phyloP scores from a whole-genome alignment of 2,797 vertebrate species.

The Vultur gryphus region DNA sequence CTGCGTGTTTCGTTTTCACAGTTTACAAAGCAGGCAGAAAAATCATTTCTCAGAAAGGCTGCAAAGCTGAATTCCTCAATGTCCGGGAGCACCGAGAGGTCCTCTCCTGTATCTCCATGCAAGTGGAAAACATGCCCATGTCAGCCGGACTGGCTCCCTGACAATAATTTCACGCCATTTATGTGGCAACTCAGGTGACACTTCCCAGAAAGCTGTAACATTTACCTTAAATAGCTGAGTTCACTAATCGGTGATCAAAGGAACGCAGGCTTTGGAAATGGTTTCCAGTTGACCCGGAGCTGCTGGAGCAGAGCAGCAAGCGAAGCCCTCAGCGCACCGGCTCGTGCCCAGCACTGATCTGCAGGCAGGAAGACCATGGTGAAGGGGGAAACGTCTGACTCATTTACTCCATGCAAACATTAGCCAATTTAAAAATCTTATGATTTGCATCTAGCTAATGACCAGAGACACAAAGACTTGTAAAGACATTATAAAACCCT shows the following conservation, averaged over 20 bases:
- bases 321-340: fast-evolving
- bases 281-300: background rate
- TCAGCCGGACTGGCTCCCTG: background rate
- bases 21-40: background rate
- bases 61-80: background rate
- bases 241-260: constrained; percentile 22
- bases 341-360: fast-evolving
- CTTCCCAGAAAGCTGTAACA: constrained; percentile 1
- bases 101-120: background rate
- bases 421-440: background rate
- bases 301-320: background rate
- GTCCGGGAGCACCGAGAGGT: background rate
- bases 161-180: background rate
- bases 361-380: background rate
- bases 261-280: background rate
- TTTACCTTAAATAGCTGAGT: constrained; percentile 2
- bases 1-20: background rate
- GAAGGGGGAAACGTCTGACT: background rate
- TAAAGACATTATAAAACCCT: background rate
- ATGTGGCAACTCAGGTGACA: background rate
- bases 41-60: background rate
- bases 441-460: background rate
- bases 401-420: background rate
- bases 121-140: background rate
- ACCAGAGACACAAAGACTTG: background rate